Conservation (phyloP, 2,113 vertebrate genomes). For the Chlamydotis undulata region DNA sequence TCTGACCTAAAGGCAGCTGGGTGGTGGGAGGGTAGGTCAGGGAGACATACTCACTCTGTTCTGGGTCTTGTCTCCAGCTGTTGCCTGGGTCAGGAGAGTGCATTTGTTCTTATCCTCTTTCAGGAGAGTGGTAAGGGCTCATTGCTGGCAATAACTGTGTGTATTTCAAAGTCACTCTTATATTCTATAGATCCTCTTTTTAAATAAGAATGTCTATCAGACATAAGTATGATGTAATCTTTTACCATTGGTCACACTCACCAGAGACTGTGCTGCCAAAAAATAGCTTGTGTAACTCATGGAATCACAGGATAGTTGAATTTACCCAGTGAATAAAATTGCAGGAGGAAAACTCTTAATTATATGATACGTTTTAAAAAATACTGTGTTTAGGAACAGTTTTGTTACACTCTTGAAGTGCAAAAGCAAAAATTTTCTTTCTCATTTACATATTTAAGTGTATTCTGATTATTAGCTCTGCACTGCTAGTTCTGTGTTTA, state of each 20-base stretch:
- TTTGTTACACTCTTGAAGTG: not conserved
- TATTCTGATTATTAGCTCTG: not conserved
- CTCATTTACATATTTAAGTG: not conserved
- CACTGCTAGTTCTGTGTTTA: not conserved
- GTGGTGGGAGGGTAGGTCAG: not conserved
- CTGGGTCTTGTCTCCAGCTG: not conserved
- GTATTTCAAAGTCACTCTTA: not conserved
- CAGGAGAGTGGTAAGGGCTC: not conserved
- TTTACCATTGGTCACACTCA: not conserved
- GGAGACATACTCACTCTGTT: not conserved
- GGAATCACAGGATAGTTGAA: not conserved
- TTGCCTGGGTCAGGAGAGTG: fast-evolving
- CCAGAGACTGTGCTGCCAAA: not conserved
- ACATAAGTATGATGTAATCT: not conserved
- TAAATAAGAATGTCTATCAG: not conserved
- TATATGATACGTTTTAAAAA: not conserved
- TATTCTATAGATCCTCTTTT: not conserved
- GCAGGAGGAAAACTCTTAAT: not conserved
- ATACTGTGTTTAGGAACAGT: not conserved
- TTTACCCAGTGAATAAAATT: not conserved
- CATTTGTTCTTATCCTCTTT: not conserved
- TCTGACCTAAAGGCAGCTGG: not conserved
- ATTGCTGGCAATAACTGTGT: not conserved
- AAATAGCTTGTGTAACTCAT: not conserved
- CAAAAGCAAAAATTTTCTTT: not conserved